Evolutionary conservation across 92 coral and sea anemone species (phyloP), one percentile per base, ranked within the genome.

Genomic region (Parazoanthus darwini): DNA sequence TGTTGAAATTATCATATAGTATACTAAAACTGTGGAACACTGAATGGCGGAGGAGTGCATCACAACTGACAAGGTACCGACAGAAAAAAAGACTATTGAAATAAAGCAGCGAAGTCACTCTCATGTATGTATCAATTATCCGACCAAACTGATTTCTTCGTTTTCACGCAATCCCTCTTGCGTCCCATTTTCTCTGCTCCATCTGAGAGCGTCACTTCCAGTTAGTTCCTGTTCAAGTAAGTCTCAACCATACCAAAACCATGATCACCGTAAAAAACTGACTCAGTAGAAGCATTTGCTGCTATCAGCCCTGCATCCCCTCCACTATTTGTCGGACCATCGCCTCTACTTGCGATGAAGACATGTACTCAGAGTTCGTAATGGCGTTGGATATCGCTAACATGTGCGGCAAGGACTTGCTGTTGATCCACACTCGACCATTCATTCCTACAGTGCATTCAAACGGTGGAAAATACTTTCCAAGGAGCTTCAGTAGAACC

Each of bases 401-500:
- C 5, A 93, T 92, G 39, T 94, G 95, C 14, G 89, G 76, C 73
- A 89, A 54, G 36, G 95, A 80, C 70, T 93, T 68, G 46, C 97
- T 86, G 20, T 97, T 94, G 39, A 97, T 92, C 99, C 99, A 97
- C 25, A 96, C 98, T 80, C 97, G 81, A 10, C 99, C 99, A 89
- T 95, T 97, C 92, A 94, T 90, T 29, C 97, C 99, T 68, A 94
- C 93, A 26, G 99, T 93, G 58, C 97, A 97, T 91, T 97, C 99
- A 89, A 97, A 97, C 5, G 86, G 86, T 4, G 97, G 90, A 20
- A 97, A 92, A 88, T 90, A 89, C 85, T 95, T 97, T 54, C 97
- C 99, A 74, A 97, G 94, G 56, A 91, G 89, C 48, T 93, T 92
- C 39, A 94, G 92, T 6, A 97, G 92, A 67, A 88, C 85, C 77